Base-by-base conservation (phyloP, 1,140 invertebrate species). In the Parapsyche elsis region DNA sequence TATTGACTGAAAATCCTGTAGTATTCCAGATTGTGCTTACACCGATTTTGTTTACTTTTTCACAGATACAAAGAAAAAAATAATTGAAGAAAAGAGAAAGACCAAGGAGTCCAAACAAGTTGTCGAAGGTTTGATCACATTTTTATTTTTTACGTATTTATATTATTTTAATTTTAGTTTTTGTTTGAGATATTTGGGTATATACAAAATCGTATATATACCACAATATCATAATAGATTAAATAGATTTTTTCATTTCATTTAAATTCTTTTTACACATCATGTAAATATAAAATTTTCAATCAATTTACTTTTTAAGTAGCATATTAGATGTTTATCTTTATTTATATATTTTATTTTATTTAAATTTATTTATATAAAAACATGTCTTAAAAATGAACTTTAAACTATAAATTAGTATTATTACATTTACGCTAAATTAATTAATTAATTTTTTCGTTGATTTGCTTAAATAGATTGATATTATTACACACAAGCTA, bases 71-170 rank as follows among this genome's bases (percentile, higher is more conserved):
- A 57, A 21, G 21, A 75, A 75, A 26, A 57, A 49, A 26, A 12
- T 75, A 1, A 23, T 49, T 10, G 57, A 44, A 44, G 23, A 30
- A 64, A 38, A 46, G 59, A 77, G 16, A 64, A 77, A 59, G 7
- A 26, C 46, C 12, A 77, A 77, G 30, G 53, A 57, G 19, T 19
- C 16, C 12, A 53, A 77, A 59, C 9, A 77, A 30, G 24, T 16
- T 5, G 53, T 23, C 61, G 57, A 77, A 77, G 75, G 75, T 77
- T 44, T 77, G 75, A 57, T 75, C 12, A 61, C 2, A 2, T 61
- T 61, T 23, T 21, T 61, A 5, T 21, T 61, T 23, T 21, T 61
- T 61, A 16, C 19, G 21, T 61, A 21, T 61, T 61, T 5, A 61
- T 21, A 61, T 61, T 21, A 61, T 61, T 2, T 61, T 61, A 53